Conservation (phyloP, 2,888 invertebrate genomes). For the Fragum whitleyi region DNA sequence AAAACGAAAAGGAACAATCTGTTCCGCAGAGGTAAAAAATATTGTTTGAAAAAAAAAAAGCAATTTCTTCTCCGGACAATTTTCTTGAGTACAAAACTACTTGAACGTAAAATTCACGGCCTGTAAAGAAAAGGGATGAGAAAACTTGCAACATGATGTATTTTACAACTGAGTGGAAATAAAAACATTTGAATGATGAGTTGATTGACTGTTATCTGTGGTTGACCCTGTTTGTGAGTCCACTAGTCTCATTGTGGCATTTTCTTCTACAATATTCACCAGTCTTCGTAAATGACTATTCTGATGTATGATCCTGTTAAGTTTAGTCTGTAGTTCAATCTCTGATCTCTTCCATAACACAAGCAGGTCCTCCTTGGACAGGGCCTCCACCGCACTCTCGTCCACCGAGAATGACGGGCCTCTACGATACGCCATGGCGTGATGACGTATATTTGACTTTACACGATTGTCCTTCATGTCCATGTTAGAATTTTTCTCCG, state of each 20-base stretch:
- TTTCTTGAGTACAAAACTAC: too few relatives aligned
- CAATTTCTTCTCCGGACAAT: too few relatives aligned
- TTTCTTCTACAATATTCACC: conserved; percentile 46
- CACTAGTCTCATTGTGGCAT: not conserved
- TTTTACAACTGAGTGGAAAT: conserved; percentile 13
- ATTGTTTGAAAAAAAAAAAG: too few relatives aligned
- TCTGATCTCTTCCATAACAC: conserved; percentile 92
- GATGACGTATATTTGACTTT: conserved; percentile 75
- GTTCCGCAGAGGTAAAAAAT: too few relatives aligned
- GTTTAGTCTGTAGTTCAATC: conserved; percentile 90
- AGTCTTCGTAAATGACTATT: conserved; percentile 63
- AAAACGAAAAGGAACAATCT: too few relatives aligned
- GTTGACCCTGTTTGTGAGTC: not conserved
- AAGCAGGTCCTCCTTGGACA: conserved; percentile 92
- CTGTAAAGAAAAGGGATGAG: too few relatives aligned
- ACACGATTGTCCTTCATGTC: conserved; percentile 75
- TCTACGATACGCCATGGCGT: conserved; percentile 72
- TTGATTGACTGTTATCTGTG: not conserved
- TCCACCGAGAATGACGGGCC: conserved; percentile 69
- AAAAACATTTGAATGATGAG: not conserved
- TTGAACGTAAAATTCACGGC: too few relatives aligned
- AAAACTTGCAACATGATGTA: too few relatives aligned
- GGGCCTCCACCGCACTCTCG: conserved; percentile 83
- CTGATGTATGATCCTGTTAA: conserved; percentile 85
- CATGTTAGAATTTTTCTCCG: conserved; percentile 21